Percentiles rank a stretch among this genome's conserved stretches.
Conservation (phyloP, 2,797 vertebrate genomes). For the Peromyscus aztecus region DNA sequence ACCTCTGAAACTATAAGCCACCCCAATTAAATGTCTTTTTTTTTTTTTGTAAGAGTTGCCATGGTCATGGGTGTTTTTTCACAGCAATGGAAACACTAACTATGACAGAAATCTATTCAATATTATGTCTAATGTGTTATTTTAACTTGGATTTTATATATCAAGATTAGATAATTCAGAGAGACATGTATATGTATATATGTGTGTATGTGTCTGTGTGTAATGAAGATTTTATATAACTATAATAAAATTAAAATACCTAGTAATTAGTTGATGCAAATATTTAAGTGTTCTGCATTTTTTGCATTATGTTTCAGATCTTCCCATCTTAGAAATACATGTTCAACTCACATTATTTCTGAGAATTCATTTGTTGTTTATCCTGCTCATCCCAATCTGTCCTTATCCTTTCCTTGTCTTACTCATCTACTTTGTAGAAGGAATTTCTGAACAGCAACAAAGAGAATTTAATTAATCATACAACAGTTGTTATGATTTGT, state of each 20-base stretch:
- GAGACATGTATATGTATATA: neutral
- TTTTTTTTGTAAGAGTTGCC: no score
- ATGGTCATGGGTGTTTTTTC: no score
- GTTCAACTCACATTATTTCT: neutral
- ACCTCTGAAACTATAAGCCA: no score
- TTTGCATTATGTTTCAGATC: neutral
- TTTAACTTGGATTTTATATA: conserved; percentile 22
- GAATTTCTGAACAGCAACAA: neutral
- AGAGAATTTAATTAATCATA: neutral
- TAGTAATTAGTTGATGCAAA: neutral
- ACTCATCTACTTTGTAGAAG: neutral
- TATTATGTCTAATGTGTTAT: neutral
- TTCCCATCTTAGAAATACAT: neutral
- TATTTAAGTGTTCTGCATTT: neutral
- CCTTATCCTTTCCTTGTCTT: neutral
- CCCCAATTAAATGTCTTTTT: no score
- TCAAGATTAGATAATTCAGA: neutral
- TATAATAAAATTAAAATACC: neutral
- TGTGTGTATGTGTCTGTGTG: neutral
- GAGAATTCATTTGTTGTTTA: neutral
- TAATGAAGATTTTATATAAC: neutral
- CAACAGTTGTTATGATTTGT: neutral
- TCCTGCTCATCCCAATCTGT: neutral
- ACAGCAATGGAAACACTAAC: no score
- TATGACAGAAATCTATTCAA: neutral